Base-by-base conservation (phyloP, 1,140 invertebrate species). In the Cryptotermes secundus region DNA sequence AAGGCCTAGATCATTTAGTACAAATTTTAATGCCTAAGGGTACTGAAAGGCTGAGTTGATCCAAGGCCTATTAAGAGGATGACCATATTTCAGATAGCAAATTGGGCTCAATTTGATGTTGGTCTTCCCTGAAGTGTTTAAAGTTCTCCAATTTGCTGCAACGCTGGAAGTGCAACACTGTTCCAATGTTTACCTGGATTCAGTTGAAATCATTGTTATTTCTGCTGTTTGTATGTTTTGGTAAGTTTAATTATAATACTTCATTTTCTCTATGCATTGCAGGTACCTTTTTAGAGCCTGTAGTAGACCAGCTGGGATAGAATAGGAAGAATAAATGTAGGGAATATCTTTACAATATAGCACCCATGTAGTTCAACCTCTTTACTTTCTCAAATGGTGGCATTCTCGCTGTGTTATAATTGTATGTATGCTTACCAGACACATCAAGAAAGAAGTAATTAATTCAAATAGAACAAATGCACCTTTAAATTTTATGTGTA, bases 171-270 rank as follows among this genome's bases (percentile, higher is more conserved):
- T 53, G 31, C 81, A 53, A 42, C 4, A 45, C 81, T 19, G 42
- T 82, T 82, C 81, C 81, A 82, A 82, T 82, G 81, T 45, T 82
- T 82, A 34, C 81, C 81, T 82, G 81, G 81, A 82, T 45, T 38
- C 81, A 53, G n/a, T 82, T 82, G 81, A 49, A 45, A 42, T n/a
- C 45, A 34, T 38, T 12, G 24, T 45, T 45, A 26, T 81, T 81
- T 42, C 81, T 81, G n/a, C 42, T 82, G 24, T 45, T 31, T 45
- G n/a, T 82, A 38, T 82, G 42, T 82, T 82, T 45, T 82, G 81
- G 81, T 82, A 45, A 82, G 81, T 82, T 45, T 45, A 35, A 42
- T 19, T 38, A 81, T 81, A 35, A 38, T 4, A 9, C 3, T 49
- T 19, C 16, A 19, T 19, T 49, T 3, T 49, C 45, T 19, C 16